A percentile compares a stretch with the other conserved stretches of the same genome.
phyloP scores from a whole-genome alignment of 1,140 invertebrate genomes.

The Lysiphlebus fabarum region DNA sequence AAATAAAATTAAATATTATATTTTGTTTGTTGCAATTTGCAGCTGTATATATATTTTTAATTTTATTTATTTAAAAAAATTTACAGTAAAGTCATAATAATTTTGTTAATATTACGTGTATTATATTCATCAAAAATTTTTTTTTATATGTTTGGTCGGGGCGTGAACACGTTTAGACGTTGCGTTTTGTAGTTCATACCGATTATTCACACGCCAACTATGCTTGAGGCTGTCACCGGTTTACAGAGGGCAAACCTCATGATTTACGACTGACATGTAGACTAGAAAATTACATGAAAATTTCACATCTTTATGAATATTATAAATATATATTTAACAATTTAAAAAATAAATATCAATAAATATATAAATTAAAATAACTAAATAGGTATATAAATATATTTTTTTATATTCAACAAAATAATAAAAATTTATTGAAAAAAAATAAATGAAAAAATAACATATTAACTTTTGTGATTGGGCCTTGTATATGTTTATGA shows the following conservation, averaged over 20 bases:
- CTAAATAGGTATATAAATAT: background rate
- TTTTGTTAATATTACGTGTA: too few relatives aligned
- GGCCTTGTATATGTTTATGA: constrained; percentile 13
- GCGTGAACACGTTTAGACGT: constrained; percentile 23
- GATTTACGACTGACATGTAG: constrained; percentile 2
- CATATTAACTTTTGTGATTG: background rate
- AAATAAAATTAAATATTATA: too few relatives aligned
- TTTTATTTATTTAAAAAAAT: too few relatives aligned
- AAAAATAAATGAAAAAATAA: background rate
- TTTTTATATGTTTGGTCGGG: background rate
- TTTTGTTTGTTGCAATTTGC: too few relatives aligned
- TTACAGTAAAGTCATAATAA: too few relatives aligned
- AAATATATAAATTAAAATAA: constrained; percentile 8
- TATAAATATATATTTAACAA: too few relatives aligned
- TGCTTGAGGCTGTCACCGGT: constrained; percentile 15
- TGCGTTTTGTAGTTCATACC: constrained; percentile 24
- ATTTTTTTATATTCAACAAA: too few relatives aligned
- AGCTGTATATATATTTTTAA: too few relatives aligned
- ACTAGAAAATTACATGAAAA: background rate
- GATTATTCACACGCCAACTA: constrained; percentile 28
- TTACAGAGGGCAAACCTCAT: background rate
- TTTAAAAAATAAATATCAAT: background rate
- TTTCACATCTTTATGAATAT: too few relatives aligned
- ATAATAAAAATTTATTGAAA: background rate
- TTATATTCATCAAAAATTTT: background rate